Evolutionary conservation across 2,113 vertebrate species (phyloP), one percentile per base, ranked within the genome.

Genomic region (Gasterosteus aculeatus): DNA sequence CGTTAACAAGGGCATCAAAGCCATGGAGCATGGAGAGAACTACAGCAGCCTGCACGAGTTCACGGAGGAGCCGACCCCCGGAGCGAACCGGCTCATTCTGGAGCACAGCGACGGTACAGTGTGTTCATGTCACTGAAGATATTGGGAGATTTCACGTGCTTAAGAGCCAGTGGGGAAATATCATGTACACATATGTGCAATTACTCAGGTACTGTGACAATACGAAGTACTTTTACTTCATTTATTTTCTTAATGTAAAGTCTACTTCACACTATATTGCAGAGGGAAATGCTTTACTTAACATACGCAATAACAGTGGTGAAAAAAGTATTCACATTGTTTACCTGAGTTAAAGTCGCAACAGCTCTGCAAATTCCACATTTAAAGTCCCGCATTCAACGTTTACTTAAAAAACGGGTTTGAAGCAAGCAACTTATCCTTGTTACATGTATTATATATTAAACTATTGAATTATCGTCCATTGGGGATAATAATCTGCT

Each of bases 1-100:
- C 29, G 81, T 77, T 89, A 77, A 86, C 70, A 86, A 84, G 79
- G 62, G 69, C 69, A 78, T 73, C n/a, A 35, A 69, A 77, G 70
- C 75, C 68, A 73, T 87, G 89, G 85, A 90, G 31, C 75, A 90
- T 18, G 57, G 46, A 56, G 82, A 89, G 60, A 87, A 78, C 82
- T 85, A 87, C 74, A 85, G 46, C 81, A 80, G 63, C 58, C 75
- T 93, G 64, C 88, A 92, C 54, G 89, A 91, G 77, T 81, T 90
- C 69, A 80, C 44, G 35, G 62, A 80, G 51, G 73, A 83, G 29
- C 47, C 69, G 0, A 66, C 15, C 53, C 51, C 46, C 35, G 61
- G 62, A 85, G 71, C 81, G 3, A 88, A 70, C 83, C 78, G 62
- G 4, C 69, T 75, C 26, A 83, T 87, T 46, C 75, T 89, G 1